Evolutionary conservation across 2,113 vertebrate genomes (phyloP).

Genomic region (Ageneiosus marmoratus): DNA sequence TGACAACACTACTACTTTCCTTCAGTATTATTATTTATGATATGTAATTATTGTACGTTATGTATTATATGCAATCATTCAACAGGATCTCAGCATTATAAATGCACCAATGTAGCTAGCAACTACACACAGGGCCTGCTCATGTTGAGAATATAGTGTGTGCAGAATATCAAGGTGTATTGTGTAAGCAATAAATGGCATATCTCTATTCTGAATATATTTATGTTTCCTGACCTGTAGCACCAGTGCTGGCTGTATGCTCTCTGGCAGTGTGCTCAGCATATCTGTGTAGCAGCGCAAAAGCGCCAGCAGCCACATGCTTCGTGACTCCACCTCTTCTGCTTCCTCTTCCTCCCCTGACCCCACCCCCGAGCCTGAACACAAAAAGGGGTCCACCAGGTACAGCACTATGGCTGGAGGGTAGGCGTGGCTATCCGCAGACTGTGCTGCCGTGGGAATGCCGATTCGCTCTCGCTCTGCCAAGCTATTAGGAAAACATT

Average conservation of each 20-base stretch:
- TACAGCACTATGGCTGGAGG: conserved; percentile 93
- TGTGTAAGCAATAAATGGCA: neutral
- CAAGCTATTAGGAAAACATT: conserved; percentile 64
- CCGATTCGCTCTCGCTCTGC: conserved; percentile 89
- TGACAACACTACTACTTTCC: neutral
- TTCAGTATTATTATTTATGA: neutral
- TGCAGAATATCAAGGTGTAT: neutral
- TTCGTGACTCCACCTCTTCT: conserved; percentile 82
- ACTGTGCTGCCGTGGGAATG: conserved; percentile 86
- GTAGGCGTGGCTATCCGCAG: conserved; percentile 82
- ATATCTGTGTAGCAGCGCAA: conserved; percentile 96
- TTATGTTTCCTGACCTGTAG: conserved; percentile 80
- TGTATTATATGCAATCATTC: too few species aligned
- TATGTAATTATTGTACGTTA: too few species aligned
- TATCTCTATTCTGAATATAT: neutral
- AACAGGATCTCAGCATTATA: neutral
- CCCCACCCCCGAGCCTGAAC: conserved; percentile 77
- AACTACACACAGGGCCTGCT: neutral
- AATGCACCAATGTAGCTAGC: neutral
- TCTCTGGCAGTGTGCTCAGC: conserved; percentile 87
- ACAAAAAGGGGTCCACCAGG: conserved; percentile 92
- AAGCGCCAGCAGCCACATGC: conserved; percentile 90
- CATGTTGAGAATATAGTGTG: neutral
- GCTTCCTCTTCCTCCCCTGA: conserved; percentile 86
- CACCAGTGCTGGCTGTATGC: conserved; percentile 86